phyloP scores from a whole-genome alignment of 2,113 vertebrate species.

The Pelobates fuscus region DNA sequence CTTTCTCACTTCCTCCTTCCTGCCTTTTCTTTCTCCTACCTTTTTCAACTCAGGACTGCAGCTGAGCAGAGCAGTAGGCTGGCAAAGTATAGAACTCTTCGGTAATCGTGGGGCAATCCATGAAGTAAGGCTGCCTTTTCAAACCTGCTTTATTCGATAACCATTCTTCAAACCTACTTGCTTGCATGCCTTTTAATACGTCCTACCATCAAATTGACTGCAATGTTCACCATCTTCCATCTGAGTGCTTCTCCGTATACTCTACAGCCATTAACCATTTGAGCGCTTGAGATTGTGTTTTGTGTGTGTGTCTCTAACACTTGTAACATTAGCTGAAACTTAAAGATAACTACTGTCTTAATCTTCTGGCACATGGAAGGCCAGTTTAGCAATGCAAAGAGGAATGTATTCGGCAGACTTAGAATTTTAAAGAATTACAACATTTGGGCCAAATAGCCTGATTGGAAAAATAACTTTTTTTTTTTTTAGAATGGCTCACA shows the following conservation, averaged over 20 bases:
- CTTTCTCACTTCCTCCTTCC: slow-evolving; percentile 65
- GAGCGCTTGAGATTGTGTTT: no score
- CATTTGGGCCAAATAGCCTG: no score
- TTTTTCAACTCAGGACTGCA: slow-evolving; percentile 87
- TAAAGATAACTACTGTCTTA: no score
- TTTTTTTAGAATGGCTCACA: no score
- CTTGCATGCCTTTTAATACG: slow-evolving; percentile 20
- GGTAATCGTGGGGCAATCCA: slow-evolving; percentile 82
- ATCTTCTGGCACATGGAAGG: no score
- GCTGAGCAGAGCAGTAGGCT: slow-evolving; percentile 99
- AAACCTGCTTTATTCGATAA: slow-evolving; percentile 54
- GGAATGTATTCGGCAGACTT: no score
- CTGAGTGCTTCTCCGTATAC: not conserved
- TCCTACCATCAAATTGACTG: not conserved
- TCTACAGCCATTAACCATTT: no score
- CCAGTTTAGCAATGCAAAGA: no score
- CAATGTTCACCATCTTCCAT: not conserved
- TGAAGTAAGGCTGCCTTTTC: slow-evolving; percentile 82
- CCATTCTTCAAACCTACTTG: not conserved
- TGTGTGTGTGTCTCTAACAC: no score
- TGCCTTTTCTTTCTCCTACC: slow-evolving; percentile 70
- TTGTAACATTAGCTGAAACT: no score
- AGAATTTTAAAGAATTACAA: no score
- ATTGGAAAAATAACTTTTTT: no score
- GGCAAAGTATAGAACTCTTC: slow-evolving; percentile 99